Evolutionary conservation across 2,113 vertebrate genomes (phyloP).

Genomic region (Tragelaphus scriptus): DNA sequence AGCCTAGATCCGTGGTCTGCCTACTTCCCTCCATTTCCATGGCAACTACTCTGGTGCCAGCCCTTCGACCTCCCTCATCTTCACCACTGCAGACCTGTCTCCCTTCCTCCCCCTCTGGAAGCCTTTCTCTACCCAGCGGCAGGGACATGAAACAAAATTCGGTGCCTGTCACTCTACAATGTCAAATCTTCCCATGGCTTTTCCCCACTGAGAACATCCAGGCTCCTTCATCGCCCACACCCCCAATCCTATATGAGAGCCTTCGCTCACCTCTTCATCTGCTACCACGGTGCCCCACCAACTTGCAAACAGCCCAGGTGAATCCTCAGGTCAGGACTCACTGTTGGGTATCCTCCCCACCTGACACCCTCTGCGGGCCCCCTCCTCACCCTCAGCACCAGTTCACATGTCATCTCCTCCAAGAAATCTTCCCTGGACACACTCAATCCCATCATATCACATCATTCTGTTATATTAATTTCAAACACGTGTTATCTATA

Average conservation of each 20-base stretch:
- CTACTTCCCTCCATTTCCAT: background rate
- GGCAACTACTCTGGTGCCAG: background rate
- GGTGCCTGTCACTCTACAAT: background rate
- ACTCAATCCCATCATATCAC: background rate
- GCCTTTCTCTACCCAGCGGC: no score
- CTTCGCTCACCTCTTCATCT: background rate
- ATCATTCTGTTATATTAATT: background rate
- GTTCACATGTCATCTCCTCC: background rate
- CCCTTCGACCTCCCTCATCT: background rate
- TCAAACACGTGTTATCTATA: background rate
- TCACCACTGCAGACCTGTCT: background rate
- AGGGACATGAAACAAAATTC: background rate
- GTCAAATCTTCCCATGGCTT: background rate
- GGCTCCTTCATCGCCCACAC: fast-evolving
- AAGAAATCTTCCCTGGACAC: background rate
- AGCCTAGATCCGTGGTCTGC: background rate
- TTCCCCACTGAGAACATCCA: background rate
- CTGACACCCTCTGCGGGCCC: background rate
- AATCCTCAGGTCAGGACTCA: background rate
- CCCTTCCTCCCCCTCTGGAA: no score
- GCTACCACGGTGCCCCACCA: no score
- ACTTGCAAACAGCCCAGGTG: background rate
- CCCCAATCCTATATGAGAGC: background rate
- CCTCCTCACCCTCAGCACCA: background rate
- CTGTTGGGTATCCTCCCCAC: background rate